Evolutionary conservation across 2,888 invertebrate species (phyloP), one percentile per base, ranked within the genome.

Genomic region (Patella ulyssiponensis): DNA sequence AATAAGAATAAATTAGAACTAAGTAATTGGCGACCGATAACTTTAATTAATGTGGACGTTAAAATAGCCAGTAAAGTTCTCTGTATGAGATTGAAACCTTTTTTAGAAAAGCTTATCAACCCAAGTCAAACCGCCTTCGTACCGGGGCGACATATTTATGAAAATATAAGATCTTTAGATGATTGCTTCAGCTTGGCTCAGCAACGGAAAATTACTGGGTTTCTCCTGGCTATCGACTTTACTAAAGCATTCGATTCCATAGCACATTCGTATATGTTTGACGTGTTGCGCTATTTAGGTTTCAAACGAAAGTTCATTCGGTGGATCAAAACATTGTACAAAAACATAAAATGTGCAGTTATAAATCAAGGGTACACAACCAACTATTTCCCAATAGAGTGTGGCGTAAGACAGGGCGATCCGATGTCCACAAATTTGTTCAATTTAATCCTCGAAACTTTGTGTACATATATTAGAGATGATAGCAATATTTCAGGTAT

Each of bases 371-470:
- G 64, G 9, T 64, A 20, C 64, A 64, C 64, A n/a, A 64, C 64
- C 20, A 20, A 64, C n/a, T 64, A 64, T 20, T 64, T 64, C 64
- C 64, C 64, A 64, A 64, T 64, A 64, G 64, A 64, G 23, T 20
- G 64, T 11, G 64, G 20, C 23, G 64, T 64, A 12, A n/a, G 64
- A 9, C 64, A 64, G 23, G 64, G 64, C 23, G 64, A 64, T 14
- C 64, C 64, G 11, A 64, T 20, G 23, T 64, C 64, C 11, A n/a
- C 64, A 23, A 23, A 20, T 14, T 23, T 64, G 11, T 64, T 64
- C 64, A 64, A 64, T 64, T 20, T 64, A 20, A 23, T 64, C 64
- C 9, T 64, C 64, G 20, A 64, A 64, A 64, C 64, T 23, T 23
- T 58, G n/a, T 58, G 58, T 20, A 17, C 23, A 20, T 64, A 20